Percentiles rank a stretch among this genome's conserved stretches.
phyloP scores from a whole-genome alignment of 2,888 invertebrate species.

The Drosophila histrio region DNA sequence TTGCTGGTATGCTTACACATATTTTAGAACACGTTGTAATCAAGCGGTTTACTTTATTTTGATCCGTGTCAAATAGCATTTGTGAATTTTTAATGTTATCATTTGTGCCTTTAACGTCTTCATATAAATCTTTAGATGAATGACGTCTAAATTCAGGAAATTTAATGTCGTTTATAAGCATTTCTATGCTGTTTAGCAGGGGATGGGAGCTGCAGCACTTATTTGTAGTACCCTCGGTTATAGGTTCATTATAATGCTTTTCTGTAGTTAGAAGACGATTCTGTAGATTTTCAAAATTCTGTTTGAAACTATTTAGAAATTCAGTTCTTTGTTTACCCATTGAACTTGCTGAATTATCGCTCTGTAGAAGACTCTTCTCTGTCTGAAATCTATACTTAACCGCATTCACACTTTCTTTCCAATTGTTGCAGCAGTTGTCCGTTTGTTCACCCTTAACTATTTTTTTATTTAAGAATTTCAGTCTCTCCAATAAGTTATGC shows the following conservation, averaged over 20 bases:
- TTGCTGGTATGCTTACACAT: background rate
- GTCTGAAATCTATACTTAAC: background rate
- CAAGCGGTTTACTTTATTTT: background rate
- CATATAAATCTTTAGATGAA: background rate
- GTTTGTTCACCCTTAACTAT: background rate
- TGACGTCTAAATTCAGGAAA: background rate
- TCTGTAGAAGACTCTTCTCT: background rate
- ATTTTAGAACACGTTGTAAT: background rate
- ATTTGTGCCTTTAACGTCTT: background rate
- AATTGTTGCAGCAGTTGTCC: slow-evolving; percentile 38
- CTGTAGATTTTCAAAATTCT: background rate
- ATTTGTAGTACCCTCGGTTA: background rate
- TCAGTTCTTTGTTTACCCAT: background rate
- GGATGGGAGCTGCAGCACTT: background rate
- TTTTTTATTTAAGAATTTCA: slow-evolving; percentile 13
- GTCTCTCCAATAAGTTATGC: slow-evolving; percentile 17
- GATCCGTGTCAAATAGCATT: background rate
- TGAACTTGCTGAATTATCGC: background rate
- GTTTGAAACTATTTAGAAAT: background rate
- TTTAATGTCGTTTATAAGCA: background rate
- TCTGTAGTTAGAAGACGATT: background rate
- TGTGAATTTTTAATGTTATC: background rate
- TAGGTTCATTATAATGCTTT: background rate
- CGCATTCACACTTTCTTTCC: background rate
- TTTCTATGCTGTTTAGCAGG: background rate